Base-by-base conservation (phyloP, 2,888 invertebrate species). In the Periphyllus acericola region DNA sequence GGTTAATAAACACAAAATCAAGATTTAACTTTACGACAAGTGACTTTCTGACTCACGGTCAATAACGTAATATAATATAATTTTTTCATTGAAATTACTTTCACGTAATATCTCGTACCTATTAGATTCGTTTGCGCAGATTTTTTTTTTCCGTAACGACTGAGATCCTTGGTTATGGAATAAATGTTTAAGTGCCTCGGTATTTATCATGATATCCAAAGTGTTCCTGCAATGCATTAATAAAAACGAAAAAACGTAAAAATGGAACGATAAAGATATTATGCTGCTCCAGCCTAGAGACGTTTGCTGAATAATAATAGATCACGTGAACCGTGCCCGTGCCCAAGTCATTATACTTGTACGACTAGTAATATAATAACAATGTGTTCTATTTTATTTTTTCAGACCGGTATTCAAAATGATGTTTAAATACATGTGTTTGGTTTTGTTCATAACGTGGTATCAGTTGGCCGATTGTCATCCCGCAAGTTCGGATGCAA, bases 361-460 rank as follows among this genome's bases (percentile, higher is more conserved):
- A 68, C n/a, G n/a, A 68, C 68, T 25, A 6, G 6, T 11, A 29
- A 68, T n/a, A 60, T 29, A 21, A 29, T 71, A 52, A 52, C 9
- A 52, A 52, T 17, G 34, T 17, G 34, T 34, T 74, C 60, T 75
- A 8, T 78, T 78, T 17, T 72, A 72, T 60, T 60, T 72, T 81
- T 80, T 60, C 72, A 87, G 80, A 87, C 86, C 81, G 46, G 60
- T 81, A 75, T 87, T 87, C 80, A 81, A 87, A 87, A 87, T 80
- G 87, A 86, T 72, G 79, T 81, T 87, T 66, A 87, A 87, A 80
- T 87, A 87, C 80, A 46, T 75, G 80, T 87, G 87, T 81, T 81
- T 87, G 74, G 80, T 81, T 29, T 60, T 87, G 74, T 87, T 87
- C 81, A 46, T 87, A 36, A 66, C 87, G 52, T 87, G 87, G 87